These are phyloP conservation scores for Pedionomus torquatus DNA, from an alignment of 2,113 vertebrate species.

Conservation along the genomic window DNA sequence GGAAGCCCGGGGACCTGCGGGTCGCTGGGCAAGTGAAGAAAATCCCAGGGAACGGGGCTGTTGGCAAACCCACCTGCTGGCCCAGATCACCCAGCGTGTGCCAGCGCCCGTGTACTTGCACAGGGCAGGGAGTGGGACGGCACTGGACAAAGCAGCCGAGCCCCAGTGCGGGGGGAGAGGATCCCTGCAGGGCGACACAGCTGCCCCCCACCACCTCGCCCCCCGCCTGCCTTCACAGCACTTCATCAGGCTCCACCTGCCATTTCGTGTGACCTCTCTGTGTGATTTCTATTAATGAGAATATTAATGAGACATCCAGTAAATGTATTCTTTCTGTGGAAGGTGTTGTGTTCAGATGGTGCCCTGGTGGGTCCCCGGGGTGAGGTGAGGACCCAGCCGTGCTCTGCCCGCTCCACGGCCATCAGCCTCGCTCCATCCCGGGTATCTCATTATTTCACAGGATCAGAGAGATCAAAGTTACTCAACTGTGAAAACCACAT, in stretches of 20 bases:
- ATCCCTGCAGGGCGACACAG: fast-evolving
- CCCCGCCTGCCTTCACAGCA: neutral
- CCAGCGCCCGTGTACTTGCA: fast-evolving
- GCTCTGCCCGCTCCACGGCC: neutral
- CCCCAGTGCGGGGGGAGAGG: neutral
- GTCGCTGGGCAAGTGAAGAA: neutral
- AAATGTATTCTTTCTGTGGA: neutral
- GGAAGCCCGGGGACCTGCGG: neutral
- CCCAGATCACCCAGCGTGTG: fast-evolving
- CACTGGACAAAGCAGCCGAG: neutral
- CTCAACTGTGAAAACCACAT: slow-evolving; percentile 90
- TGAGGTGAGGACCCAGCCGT: neutral
- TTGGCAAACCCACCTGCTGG: neutral
- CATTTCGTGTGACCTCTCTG: neutral
- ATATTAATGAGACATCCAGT: neutral
- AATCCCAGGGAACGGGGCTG: neutral
- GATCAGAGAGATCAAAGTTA: slow-evolving; percentile 94
- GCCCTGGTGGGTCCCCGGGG: neutral
- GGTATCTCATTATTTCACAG: slow-evolving; percentile 66
- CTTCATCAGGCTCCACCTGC: neutral
- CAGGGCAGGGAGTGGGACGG: neutral
- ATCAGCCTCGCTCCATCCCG: neutral
- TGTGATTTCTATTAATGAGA: neutral
- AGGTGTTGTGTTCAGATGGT: neutral
- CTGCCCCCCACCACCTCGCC: neutral